phyloP scores from a whole-genome alignment of 2,797 vertebrate genomes.

The Coccyzus lansbergi region DNA sequence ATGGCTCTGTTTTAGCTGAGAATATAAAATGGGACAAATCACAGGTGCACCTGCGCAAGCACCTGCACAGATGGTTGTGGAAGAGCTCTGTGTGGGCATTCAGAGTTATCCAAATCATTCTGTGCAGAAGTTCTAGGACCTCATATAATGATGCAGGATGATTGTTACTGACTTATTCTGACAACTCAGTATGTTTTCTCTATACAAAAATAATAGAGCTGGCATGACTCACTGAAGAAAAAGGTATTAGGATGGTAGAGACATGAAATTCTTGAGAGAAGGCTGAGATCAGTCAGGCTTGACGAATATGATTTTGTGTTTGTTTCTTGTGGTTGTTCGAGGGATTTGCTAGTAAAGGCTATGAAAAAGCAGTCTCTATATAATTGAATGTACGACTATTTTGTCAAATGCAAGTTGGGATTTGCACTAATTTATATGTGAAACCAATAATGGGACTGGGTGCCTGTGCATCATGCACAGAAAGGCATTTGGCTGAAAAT shows the following conservation, averaged over 20 bases:
- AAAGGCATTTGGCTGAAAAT: background rate
- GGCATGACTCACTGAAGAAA: background rate
- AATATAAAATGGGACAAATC: background rate
- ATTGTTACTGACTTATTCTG: background rate
- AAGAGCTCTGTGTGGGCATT: background rate
- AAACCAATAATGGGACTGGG: background rate
- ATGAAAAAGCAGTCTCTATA: background rate
- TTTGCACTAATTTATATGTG: background rate
- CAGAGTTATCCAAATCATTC: background rate
- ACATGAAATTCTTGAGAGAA: background rate
- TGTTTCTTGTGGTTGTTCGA: background rate
- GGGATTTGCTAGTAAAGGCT: background rate
- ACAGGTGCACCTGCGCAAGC: accelerated
- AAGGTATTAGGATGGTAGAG: background rate
- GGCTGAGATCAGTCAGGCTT: background rate
- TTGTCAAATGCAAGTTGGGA: background rate
- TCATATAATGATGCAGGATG: background rate
- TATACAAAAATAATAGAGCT: background rate
- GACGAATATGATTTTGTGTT: background rate
- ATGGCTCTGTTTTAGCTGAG: background rate
- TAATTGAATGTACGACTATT: background rate
- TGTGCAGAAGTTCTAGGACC: background rate
- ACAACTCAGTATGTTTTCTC: background rate
- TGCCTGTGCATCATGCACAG: background rate
- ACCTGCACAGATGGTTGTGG: background rate